phyloP scores from a whole-genome alignment of 1,140 invertebrate species.

The Marisa cornuarietis region DNA sequence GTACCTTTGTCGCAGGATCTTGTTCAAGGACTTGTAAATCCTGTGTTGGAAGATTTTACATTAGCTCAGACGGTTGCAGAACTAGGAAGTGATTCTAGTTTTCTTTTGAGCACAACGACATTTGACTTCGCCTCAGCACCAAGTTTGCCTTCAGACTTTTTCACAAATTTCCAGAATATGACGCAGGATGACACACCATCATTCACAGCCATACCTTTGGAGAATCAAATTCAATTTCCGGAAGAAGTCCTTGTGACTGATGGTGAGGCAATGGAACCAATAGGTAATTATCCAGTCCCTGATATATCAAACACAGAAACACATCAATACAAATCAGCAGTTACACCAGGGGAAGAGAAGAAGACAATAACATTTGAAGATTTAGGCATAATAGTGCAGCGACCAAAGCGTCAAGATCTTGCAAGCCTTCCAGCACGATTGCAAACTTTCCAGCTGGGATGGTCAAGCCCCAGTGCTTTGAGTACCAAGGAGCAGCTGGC shows the following conservation, averaged over 20 bases:
- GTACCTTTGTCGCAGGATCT: too few species aligned
- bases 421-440: not conserved
- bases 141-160: constrained; percentile 2
- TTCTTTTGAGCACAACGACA: too few species aligned
- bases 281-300: not conserved
- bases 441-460: not conserved
- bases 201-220: too few species aligned
- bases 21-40: too few species aligned
- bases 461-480: constrained; percentile 13
- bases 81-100: too few species aligned
- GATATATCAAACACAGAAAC: not conserved
- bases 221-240: too few species aligned
- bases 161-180: not conserved
- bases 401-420: constrained; percentile 15
- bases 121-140: not conserved
- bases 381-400: constrained; percentile 3
- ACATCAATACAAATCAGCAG: not conserved
- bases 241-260: constrained; percentile 18
- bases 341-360: too few species aligned
- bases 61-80: too few species aligned
- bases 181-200: not conserved
- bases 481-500: constrained; percentile 21
- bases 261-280: not conserved
- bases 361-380: constrained; percentile 12
- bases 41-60: too few species aligned